Evolutionary conservation across 2,888 invertebrate species (phyloP), one percentile per base, ranked within the genome.

Genomic region (Synanthedon tipuliformis): DNA sequence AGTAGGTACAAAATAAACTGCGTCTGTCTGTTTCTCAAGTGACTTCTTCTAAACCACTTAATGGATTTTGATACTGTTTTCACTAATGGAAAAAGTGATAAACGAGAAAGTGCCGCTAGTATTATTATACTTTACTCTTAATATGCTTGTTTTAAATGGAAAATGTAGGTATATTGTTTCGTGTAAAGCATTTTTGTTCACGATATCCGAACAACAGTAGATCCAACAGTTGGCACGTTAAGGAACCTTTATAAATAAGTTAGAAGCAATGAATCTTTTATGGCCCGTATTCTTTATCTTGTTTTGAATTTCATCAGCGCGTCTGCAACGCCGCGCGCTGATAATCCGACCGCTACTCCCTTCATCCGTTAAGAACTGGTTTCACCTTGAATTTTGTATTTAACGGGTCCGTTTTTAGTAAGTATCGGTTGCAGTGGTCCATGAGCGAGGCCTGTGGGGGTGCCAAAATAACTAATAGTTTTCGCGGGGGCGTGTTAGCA

Each of bases 381-480:
- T 45, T 49, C 49, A 49, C 49, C 49, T 49, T 45, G 45, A 45
- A 8, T 13, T 49, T 49, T 45, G 45, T 34, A 34, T 49, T 18
- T 49, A 49, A 49, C 3, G 18, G 49, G 16, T 18, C 45, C 13
- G 49, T 18, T 49, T 49, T 49, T 49, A 49, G 49, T 15, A 16
- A 15, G 23, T 34, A 34, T 8, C 34, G 34, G 34, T 23, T 12
- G 18, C 49, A 49, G 18, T 18, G 71, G 75, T 65, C 76, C 75
- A 78, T 83, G 62, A 70, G 71, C 64, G 65, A 71, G 76, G 75
- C 68, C 71, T 62, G 73, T 69, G 69, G 81, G 85, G 86, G 86
- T 84, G 86, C 86, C 86, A 83, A 87, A 86, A 85, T 86, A 86
- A 87, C 84, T 86, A 87, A 86, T 87, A 87, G 86, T 87, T 87